These are phyloP conservation scores for Cancer borealis DNA, from an alignment of 2,888 invertebrate genomes.

Conservation along the genomic window DNA sequence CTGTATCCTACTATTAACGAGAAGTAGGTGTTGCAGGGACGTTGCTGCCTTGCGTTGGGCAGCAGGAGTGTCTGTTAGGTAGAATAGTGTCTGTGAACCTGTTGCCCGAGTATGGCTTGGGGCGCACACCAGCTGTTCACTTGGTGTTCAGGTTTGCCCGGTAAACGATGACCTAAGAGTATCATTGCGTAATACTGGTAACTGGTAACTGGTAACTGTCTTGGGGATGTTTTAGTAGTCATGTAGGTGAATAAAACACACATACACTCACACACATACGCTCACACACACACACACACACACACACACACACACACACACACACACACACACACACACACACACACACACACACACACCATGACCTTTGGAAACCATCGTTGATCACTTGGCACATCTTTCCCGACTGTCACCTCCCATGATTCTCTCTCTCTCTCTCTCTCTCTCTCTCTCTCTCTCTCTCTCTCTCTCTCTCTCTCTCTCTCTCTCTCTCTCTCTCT, in stretches of 20 bases:
- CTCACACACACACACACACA: slow-evolving; percentile 1
- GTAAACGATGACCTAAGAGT: background rate
- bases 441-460: background rate
- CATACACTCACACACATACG: background rate
- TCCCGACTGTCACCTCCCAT: background rate
- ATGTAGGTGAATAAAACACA: background rate
- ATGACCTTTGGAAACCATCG: slow-evolving; percentile 11
- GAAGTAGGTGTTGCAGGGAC: no score
- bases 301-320: slow-evolving; percentile 20
- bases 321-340: slow-evolving; percentile 20
- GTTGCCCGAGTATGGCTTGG: background rate
- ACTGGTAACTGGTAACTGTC: background rate
- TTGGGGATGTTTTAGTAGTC: background rate
- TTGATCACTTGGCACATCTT: background rate
- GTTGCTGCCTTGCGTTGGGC: no score
- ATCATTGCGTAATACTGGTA: background rate
- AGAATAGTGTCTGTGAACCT: background rate
- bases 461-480: background rate
- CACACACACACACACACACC: background rate
- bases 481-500: background rate
- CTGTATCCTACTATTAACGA: no score
- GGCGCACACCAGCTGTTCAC: background rate
- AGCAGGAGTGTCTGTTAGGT: no score
- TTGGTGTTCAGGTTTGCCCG: background rate
- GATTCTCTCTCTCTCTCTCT: slow-evolving; percentile 3